Percentiles rank a stretch among this genome's conserved stretches.
Conservation (phyloP, 2,797 vertebrate genomes). For the Ctenochaetus hawaiiensis region DNA sequence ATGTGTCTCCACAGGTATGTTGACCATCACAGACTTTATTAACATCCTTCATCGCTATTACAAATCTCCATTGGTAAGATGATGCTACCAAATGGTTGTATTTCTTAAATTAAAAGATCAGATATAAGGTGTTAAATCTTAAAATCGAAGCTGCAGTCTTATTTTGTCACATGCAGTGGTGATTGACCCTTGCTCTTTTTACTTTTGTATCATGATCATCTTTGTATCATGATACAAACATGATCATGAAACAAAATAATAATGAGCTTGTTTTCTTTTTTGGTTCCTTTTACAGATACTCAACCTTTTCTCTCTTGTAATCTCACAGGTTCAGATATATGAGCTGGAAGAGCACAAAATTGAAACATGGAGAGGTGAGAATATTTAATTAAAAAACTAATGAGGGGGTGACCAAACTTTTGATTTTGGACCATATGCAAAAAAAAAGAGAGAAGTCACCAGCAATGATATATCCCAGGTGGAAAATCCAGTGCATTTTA, state of each 20-base stretch:
- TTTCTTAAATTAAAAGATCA: slow-evolving; percentile 1
- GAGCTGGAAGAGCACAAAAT: slow-evolving; percentile 99
- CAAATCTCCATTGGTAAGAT: slow-evolving; percentile 96
- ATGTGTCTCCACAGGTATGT: slow-evolving; percentile 88
- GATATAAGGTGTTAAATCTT: background rate
- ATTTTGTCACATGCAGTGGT: background rate
- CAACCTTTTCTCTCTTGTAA: slow-evolving; percentile 9
- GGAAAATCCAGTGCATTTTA: no score
- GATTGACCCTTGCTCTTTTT: background rate
- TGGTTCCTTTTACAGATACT: background rate
- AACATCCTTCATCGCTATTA: slow-evolving; percentile 99
- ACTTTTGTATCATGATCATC: background rate
- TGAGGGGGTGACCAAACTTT: no score
- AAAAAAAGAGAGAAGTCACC: no score
- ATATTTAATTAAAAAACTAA: background rate
- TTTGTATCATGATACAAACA: no score
- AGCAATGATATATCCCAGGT: no score
- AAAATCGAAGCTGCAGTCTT: background rate
- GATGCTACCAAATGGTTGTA: background rate
- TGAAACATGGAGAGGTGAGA: slow-evolving; percentile 97
- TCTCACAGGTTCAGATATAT: slow-evolving; percentile 95
- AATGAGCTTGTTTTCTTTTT: background rate
- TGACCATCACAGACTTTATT: slow-evolving; percentile 99
- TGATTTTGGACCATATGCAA: no score
- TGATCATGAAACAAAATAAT: no score